A percentile compares a stretch with the other conserved stretches of the same genome.
phyloP scores from a whole-genome alignment of 2,797 vertebrate genomes.

The Diglossa cyanea region DNA sequence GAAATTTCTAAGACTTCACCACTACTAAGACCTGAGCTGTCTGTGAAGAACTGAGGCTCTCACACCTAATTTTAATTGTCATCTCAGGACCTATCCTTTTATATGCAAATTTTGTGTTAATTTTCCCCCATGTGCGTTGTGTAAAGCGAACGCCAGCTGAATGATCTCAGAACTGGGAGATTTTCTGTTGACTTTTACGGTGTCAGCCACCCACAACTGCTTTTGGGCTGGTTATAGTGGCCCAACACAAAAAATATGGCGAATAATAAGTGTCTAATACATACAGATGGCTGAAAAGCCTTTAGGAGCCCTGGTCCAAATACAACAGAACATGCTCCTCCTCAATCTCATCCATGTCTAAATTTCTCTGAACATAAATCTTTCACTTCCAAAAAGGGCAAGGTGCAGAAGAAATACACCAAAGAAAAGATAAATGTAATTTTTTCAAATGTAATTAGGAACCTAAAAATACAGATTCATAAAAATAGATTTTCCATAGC shows the following conservation, averaged over 20 bases:
- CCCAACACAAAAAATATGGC: neutral
- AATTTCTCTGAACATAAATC: neutral
- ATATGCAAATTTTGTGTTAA: neutral
- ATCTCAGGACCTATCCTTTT: neutral
- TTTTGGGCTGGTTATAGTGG: neutral
- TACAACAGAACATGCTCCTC: neutral
- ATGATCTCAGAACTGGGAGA: neutral
- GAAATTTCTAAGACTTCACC: neutral
- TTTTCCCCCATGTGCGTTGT: fast-evolving
- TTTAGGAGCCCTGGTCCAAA: neutral
- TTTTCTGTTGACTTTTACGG: neutral
- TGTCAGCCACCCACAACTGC: neutral
- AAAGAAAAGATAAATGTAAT: neutral
- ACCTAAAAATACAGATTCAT: neutral
- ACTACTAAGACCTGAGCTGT: neutral
- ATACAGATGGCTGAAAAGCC: neutral
- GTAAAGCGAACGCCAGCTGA: fast-evolving
- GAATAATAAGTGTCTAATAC: neutral
- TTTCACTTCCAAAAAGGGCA: neutral
- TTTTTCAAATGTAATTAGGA: neutral
- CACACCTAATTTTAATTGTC: neutral
- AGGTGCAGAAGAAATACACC: neutral
- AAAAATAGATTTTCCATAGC: neutral
- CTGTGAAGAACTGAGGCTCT: neutral
- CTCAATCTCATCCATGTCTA: neutral